phyloP scores from a whole-genome alignment of 2,113 vertebrate species.

The Malurus alboscapulatus region DNA sequence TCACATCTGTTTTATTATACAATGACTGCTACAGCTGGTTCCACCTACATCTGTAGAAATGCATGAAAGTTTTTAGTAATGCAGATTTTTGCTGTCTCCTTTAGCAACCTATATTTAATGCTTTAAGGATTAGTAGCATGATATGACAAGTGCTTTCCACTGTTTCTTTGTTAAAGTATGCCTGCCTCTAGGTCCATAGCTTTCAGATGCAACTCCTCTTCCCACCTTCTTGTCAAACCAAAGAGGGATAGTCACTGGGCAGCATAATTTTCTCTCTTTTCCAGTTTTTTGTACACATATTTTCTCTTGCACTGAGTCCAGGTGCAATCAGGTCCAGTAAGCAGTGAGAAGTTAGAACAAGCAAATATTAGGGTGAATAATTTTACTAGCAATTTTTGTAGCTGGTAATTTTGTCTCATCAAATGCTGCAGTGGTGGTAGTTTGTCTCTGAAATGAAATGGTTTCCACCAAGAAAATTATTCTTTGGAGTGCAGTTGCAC shows the following conservation, averaged over 20 bases:
- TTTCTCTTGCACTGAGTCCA: not conserved
- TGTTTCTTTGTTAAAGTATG: slow-evolving; percentile 43
- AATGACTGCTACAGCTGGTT: slow-evolving; percentile 30
- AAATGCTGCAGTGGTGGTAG: not conserved
- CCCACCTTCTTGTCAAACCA: slow-evolving; percentile 22
- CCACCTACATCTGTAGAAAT: slow-evolving; percentile 53
- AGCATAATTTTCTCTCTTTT: not conserved
- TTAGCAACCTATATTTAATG: slow-evolving; percentile 61
- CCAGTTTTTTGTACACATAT: not conserved
- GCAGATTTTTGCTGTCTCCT: slow-evolving; percentile 56
- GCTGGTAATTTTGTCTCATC: not conserved
- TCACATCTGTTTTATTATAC: slow-evolving; percentile 20
- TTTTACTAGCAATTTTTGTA: not conserved
- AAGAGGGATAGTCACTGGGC: not conserved
- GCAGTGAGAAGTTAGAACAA: not conserved
- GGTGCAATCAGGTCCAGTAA: not conserved
- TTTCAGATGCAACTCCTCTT: slow-evolving; percentile 6
- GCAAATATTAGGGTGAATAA: not conserved
- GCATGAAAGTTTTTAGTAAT: slow-evolving; percentile 61
- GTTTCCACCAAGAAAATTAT: not conserved
- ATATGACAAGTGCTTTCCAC: slow-evolving; percentile 55
- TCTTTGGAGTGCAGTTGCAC: not conserved
- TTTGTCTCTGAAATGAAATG: not conserved
- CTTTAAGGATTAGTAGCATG: slow-evolving; percentile 56
- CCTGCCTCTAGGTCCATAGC: slow-evolving; percentile 22